A percentile compares a stretch with the other conserved stretches of the same genome.
phyloP scores from a whole-genome alignment of 2,797 vertebrate genomes.

The Hozukius guyotensis region DNA sequence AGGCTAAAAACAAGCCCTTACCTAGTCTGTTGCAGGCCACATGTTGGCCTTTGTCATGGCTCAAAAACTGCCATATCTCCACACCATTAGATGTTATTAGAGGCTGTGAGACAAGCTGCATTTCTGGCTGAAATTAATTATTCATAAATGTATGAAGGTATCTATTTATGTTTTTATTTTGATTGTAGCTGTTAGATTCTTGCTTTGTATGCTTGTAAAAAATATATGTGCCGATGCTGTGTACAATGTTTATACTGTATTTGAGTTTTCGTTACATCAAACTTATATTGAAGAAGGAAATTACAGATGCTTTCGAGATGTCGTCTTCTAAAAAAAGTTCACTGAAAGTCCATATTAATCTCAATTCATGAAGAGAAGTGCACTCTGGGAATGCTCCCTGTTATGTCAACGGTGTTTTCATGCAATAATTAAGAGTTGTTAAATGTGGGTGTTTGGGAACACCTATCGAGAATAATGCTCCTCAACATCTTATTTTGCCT shows the following conservation, averaged over 20 bases:
- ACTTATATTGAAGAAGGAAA: not conserved
- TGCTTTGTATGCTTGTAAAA: slow-evolving; percentile 10
- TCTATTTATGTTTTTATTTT: slow-evolving; percentile 47
- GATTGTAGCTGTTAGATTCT: not conserved
- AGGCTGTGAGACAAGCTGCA: not conserved
- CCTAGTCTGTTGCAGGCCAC: no score
- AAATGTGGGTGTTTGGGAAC: not conserved
- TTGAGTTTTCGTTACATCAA: slow-evolving; percentile 1
- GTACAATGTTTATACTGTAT: slow-evolving; percentile 25
- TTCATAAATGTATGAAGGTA: slow-evolving; percentile 21
- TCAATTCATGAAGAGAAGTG: not conserved
- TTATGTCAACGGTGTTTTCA: not conserved
- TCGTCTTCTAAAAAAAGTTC: not conserved
- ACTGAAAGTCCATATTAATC: not conserved
- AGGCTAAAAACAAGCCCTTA: no score
- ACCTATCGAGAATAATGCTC: not conserved
- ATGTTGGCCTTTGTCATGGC: no score
- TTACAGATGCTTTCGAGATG: not conserved
- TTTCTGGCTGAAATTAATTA: not conserved
- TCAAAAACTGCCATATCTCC: not conserved
- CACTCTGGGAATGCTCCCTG: not conserved
- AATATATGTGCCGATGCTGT: slow-evolving; percentile 6
- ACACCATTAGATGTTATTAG: not conserved
- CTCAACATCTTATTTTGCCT: not conserved
- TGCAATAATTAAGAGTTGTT: not conserved